Evolutionary conservation across 2,797 vertebrate genomes (phyloP), one percentile per base, ranked within the genome.

Genomic region (Phataginus tricuspis): DNA sequence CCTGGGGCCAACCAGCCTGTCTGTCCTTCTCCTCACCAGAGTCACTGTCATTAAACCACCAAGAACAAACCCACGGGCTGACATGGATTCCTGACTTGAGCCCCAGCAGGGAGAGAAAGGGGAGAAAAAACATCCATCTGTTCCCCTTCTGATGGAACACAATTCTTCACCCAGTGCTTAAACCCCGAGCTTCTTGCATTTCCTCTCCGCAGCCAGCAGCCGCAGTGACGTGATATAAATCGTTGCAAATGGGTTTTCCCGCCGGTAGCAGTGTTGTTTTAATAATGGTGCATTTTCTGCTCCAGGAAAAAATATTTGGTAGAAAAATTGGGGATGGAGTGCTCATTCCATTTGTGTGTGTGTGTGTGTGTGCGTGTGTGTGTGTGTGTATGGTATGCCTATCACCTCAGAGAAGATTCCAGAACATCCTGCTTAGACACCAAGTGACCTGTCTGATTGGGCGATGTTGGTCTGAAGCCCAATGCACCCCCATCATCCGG

Each of bases 251-350:
- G 94, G 92, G 82, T 93, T 96, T 94, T 94, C 96, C 72, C 51
- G 69, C 92, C 64, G 9, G 80, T 92, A 49, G n/a, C 87, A 0
- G 29, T 79, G 85, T 91, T 96, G 84, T 96, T 96, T 96, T 96
- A 97, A 97, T 97, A 96, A 97, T 91, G 96, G 90, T 96, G 96
- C 90, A 75, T 95, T 95, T 97, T 96, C 92, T 92, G 86, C 90
- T 83, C 75, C 2, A 14, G 79, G 84, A 53, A 66, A 84, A 72
- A 49, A 79, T 57, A 96, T 27, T 90, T 93, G 25, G 25, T 68
- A 1, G 69, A 97, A 93, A 94, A 86, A 87, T 45, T 66, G 82
- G 25, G 69, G 61, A 15, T 16, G 9, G 64, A 15, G 15, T 2
- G 15, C 29, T 84, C 63, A 3, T 39, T 88, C 31, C 85, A 31